Base-by-base conservation (phyloP, 2,888 invertebrate genomes). In the Ormia ochracea region DNA sequence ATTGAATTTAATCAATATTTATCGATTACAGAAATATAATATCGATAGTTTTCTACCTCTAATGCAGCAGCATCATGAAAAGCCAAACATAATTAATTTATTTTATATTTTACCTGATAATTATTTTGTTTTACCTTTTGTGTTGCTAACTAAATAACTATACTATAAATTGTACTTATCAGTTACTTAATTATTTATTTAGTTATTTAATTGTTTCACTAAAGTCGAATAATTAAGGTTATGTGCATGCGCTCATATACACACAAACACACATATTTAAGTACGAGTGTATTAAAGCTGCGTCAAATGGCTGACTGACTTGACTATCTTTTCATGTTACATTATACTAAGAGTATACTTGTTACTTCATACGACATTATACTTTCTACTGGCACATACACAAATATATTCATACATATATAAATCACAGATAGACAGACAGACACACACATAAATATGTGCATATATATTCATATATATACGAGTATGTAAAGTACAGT, bases 91-190 rank as follows among this genome's bases (percentile, higher is more conserved):
- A n/a, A n/a, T n/a, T n/a, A n/a, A n/a, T n/a, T n/a, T n/a, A n/a
- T n/a, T n/a, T n/a, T n/a, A n/a, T n/a, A n/a, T n/a, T n/a, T n/a
- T n/a, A n/a, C n/a, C n/a, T 66, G 79, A 79, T 79, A 78, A 78
- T n/a, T 26, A 14, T 5, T 45, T 61, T 41, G 4, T 58, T 45
- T 36, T 31, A n/a, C 23, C 23, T 5, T 70, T 21, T 31, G 2
- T 66, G n/a, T n/a, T n/a, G 58, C 66, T 61, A 72, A 66, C 58
- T 74, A n/a, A n/a, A n/a, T 75, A 70, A 69, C 70, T 74, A 23
- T 69, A 63, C 65, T 74, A 41, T n/a, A 79, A 69, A 65, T 69
- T 36, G 36, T 59, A 38, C 52, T 79, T 70, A 79, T 79, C 79
- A 79, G 74, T 65, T 50, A 50, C 45, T 58, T 58, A 54, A 33